Base-by-base conservation (phyloP, 2,888 invertebrate genomes). In the Dynastes tityus region DNA sequence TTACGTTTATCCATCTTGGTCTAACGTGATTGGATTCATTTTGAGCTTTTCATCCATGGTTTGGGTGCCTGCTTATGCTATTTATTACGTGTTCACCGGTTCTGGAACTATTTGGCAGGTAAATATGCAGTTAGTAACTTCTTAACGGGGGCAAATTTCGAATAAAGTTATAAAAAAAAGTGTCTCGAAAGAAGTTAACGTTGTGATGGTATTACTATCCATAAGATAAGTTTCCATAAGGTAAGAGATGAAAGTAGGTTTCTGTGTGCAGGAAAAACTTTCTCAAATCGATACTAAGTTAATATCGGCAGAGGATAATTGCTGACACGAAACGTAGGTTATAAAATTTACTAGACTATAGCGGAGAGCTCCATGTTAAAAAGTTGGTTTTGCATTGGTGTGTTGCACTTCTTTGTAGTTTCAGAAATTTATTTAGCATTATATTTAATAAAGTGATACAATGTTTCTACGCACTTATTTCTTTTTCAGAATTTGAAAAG, bases 1-100 rank as follows among this genome's bases (percentile, higher is more conserved):
- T 58, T 92, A 92, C 83, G 87, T 89, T 51, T 93, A 92, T 85
- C 93, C 93, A 1, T 84, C 86, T 77, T 93, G 93, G 92, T 92
- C 93, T 0, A 91, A 92, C 84, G 86, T 90, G 58, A 84, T 93
- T 49, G 93, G 93, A n/a, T 89, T 92, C 82, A 87, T 89, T 58
- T 88, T 94, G 76, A 93, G 92, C 81, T 88, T 92, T 49, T 90
- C 92, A 2, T 93, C 93, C 2, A 93, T 94, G 92, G 86, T 93
- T 37, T 93, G 92, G 91, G 90, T 93, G 80, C 93, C 93, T 8
- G 87, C 87, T 13, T 93, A 93, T 82, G 92, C 91, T 2, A 83
- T 92, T 78, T 93, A 92, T 84, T 93, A 92, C 83, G 84, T 93
- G 1, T 82, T 91, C 27, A 87, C 87, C 1, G 88, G 90, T 61